Evolutionary conservation across 1,140 invertebrate genomes (phyloP).

Genomic region (Drosophila kohkoa): DNA sequence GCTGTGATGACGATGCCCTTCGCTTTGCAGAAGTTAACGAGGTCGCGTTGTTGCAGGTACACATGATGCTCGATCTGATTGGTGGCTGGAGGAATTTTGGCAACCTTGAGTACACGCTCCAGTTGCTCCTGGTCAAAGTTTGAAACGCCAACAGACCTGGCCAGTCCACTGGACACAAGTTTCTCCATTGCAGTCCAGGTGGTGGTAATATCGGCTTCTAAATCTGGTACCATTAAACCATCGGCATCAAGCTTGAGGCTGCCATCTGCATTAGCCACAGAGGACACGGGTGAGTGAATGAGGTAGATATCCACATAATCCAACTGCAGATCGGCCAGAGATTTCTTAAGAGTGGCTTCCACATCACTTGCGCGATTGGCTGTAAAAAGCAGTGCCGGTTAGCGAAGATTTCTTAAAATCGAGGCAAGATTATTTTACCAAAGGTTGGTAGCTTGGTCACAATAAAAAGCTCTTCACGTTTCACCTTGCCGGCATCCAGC

Average conservation of each 20-base stretch:
- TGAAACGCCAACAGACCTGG: constrained; percentile 91
- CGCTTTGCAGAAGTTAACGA: constrained; percentile 90
- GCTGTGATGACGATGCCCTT: constrained; percentile 91
- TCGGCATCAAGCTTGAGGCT: constrained; percentile 85
- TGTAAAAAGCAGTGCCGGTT: constrained; percentile 83
- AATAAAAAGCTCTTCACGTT: constrained; percentile 92
- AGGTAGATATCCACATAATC: constrained; percentile 95
- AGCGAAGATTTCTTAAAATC: not conserved
- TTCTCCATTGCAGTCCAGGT: constrained; percentile 93
- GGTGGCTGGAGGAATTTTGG: constrained; percentile 89
- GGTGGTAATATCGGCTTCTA: constrained; percentile 88
- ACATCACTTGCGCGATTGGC: constrained; percentile 90
- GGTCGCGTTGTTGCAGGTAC: constrained; percentile 91
- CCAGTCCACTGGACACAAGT: constrained; percentile 88
- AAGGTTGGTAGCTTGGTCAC: constrained; percentile 90
- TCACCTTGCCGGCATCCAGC: constrained; percentile 89
- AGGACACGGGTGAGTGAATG: constrained; percentile 91
- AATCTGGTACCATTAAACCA: constrained; percentile 88
- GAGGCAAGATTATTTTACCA: not conserved
- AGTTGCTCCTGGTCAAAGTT: constrained; percentile 92
- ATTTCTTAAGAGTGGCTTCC: constrained; percentile 89
- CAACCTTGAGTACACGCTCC: constrained; percentile 87
- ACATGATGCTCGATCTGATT: constrained; percentile 93
- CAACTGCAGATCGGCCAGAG: constrained; percentile 90
- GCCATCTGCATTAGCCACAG: constrained; percentile 85